Percentiles rank a stretch among this genome's conserved stretches.
Conservation (phyloP, 2,113 vertebrate species). For the Aptenodytes forsteri region DNA sequence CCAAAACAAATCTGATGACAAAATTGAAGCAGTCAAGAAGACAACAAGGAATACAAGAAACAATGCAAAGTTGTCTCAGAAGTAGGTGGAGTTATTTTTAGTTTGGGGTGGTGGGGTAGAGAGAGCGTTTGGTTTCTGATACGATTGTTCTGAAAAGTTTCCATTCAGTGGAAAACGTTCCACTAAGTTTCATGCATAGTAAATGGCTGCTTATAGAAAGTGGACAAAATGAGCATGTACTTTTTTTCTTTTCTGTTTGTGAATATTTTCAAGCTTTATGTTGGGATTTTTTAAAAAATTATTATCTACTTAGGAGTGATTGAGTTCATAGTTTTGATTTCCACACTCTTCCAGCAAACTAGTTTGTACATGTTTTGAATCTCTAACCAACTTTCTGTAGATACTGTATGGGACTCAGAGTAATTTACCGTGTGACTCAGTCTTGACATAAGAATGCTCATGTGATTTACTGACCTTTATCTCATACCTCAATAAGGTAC, state of each 20-base stretch:
- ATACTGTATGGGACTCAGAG: background rate
- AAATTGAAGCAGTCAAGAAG: background rate
- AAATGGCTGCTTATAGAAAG: background rate
- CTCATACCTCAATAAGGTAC: background rate
- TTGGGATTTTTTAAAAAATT: background rate
- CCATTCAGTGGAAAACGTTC: background rate
- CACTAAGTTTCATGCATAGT: background rate
- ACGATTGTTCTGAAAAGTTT: background rate
- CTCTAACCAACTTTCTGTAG: background rate
- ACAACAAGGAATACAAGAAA: background rate
- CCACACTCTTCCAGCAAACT: background rate
- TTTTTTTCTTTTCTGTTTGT: background rate
- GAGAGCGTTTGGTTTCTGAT: background rate
- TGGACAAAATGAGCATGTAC: background rate
- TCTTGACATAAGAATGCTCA: background rate
- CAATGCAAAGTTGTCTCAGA: background rate
- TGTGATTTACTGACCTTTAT: conserved; percentile 49
- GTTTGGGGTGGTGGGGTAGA: background rate
- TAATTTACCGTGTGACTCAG: conserved; percentile 14
- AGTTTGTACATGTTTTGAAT: background rate
- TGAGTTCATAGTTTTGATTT: background rate
- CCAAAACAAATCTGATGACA: conserved; percentile 23
- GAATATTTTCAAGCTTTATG: background rate
- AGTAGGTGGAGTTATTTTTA: background rate
- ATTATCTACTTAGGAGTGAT: background rate